Percentiles rank a stretch among this genome's conserved stretches.
phyloP scores from a whole-genome alignment of 2,888 invertebrate genomes.

The Drosophila merina region DNA sequence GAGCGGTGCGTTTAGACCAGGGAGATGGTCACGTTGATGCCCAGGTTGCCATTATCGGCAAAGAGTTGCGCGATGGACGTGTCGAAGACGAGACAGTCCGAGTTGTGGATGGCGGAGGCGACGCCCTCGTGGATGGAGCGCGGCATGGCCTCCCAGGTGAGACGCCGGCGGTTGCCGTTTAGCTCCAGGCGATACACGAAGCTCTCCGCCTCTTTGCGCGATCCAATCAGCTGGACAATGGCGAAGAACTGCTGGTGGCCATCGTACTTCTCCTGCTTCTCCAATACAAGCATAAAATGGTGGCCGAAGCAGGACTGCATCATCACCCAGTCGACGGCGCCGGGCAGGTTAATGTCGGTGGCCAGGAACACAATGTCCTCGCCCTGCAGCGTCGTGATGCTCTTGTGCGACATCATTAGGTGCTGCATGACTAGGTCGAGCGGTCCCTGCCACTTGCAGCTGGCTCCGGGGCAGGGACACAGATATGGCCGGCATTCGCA shows the following conservation, averaged over 20 bases:
- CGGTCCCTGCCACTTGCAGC: conserved; percentile 99
- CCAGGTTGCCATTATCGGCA: conserved; percentile 99
- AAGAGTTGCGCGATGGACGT: conserved; percentile 98
- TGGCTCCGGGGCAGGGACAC: conserved; percentile 99
- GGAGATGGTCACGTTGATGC: conserved; percentile 99
- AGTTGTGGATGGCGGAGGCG: conserved; percentile 97
- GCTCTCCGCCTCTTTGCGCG: conserved; percentile 99
- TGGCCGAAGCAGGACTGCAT: conserved; percentile 99
- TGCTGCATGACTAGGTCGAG: conserved; percentile 99
- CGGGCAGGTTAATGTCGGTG: conserved; percentile 99
- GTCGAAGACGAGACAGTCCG: conserved; percentile 99
- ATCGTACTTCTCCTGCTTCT: conserved; percentile 99
- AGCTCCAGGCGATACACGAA: conserved; percentile 99
- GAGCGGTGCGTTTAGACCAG: conserved; percentile 85
- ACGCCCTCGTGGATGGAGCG: conserved; percentile 99
- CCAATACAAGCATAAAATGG: conserved; percentile 99
- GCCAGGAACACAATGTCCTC: conserved; percentile 99
- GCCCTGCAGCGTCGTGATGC: conserved; percentile 98
- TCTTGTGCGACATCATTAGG: conserved; percentile 98
- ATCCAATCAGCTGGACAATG: conserved; percentile 99
- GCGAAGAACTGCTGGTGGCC: conserved; percentile 98
- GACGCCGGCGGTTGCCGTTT: conserved; percentile 95
- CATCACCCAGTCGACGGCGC: conserved; percentile 99
- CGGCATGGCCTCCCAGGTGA: conserved; percentile 99
- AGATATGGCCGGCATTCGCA: conserved; percentile 99